A percentile compares a stretch with the other conserved stretches of the same genome.
Conservation (phyloP, 2,888 invertebrate species). For the Acanthacorydalis orientalis region DNA sequence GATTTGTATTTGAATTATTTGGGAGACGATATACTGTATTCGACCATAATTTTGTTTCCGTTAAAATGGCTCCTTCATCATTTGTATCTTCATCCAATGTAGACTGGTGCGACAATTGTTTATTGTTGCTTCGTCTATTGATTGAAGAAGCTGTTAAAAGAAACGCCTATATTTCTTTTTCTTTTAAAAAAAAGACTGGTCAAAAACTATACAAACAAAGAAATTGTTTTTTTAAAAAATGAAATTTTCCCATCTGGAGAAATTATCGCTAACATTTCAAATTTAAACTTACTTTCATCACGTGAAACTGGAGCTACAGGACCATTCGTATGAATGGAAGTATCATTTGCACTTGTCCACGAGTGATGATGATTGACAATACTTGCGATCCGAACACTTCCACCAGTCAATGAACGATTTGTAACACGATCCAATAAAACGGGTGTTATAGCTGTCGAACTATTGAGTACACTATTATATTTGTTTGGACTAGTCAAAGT, state of each 20-base stretch:
- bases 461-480: slow-evolving; percentile 20
- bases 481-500: slow-evolving; percentile 24
- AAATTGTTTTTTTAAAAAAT: neutral
- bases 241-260: neutral
- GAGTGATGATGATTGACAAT: no score
- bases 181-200: neutral
- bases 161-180: neutral
- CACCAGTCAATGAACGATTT: no score
- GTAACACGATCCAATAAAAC: neutral
- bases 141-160: neutral
- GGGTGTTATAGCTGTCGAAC: neutral
- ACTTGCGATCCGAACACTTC: no score
- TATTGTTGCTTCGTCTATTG: neutral
- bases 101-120: neutral
- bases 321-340: slow-evolving; percentile 1
- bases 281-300: neutral
- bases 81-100: neutral
- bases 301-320: neutral
- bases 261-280: neutral
- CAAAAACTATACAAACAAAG: no score
- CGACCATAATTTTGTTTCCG: neutral
- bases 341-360: neutral
- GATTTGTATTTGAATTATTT: neutral
- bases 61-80: neutral
- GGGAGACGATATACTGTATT: slow-evolving; percentile 1